Evolutionary conservation across 2,113 vertebrate genomes (phyloP).

Genomic region (Phalacrocorax brasilianus): DNA sequence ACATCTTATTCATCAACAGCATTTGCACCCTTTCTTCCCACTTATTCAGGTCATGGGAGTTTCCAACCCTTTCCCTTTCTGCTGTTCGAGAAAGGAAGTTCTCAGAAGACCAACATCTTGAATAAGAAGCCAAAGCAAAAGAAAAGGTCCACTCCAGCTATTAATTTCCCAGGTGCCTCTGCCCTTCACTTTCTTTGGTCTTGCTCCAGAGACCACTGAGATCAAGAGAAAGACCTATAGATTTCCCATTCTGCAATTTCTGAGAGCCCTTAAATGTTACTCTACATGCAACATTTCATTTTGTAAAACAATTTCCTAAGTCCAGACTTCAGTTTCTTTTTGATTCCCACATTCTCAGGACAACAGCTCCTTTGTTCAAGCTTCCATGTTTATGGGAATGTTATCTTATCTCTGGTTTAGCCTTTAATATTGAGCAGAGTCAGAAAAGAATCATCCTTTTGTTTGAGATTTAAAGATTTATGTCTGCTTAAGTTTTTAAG

Average conservation of each 20-base stretch:
- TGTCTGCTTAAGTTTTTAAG: constrained; percentile 36
- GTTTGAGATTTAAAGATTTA: constrained; percentile 22
- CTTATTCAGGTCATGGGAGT: background rate
- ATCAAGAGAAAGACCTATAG: constrained; percentile 16
- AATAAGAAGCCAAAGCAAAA: background rate
- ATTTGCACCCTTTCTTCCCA: background rate
- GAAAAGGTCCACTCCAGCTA: background rate
- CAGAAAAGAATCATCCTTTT: constrained; percentile 34
- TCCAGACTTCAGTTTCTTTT: background rate
- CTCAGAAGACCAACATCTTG: background rate
- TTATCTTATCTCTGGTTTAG: constrained; percentile 58
- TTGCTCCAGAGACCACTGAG: background rate
- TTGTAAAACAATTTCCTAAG: constrained; percentile 16
- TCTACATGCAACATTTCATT: background rate
- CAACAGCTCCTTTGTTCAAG: constrained; percentile 40
- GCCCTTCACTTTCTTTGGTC: background rate
- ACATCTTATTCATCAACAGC: background rate
- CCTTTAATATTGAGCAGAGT: constrained; percentile 29
- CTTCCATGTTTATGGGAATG: constrained; percentile 6
- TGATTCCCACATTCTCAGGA: constrained; percentile 31
- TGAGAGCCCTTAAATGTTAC: background rate
- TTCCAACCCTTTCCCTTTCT: background rate
- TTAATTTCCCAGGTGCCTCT: background rate
- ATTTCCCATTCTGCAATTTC: background rate
- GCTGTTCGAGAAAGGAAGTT: background rate